Conservation (phyloP, 2,888 invertebrate species). For the Nemotelus nigrinus region DNA sequence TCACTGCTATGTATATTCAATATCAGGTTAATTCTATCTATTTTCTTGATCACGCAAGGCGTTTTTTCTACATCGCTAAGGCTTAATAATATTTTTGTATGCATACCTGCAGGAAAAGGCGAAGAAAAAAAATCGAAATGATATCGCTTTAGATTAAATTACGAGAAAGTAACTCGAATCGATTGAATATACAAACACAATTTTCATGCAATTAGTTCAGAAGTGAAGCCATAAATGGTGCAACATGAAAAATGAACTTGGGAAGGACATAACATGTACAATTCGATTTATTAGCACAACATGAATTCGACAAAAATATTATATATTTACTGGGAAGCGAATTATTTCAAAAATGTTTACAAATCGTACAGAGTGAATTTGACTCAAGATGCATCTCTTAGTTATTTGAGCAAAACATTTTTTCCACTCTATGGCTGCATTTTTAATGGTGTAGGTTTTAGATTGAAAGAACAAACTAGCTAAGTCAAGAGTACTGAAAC, state of each 20-base stretch:
- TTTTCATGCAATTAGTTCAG: conserved; percentile 32
- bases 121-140: conserved; percentile 43
- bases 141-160: conserved; percentile 31
- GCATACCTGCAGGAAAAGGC: conserved; percentile 48
- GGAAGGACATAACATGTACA: neutral
- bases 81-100: conserved; percentile 48
- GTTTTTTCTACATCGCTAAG: conserved; percentile 41
- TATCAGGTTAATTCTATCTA: conserved; percentile 3
- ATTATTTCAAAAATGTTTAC: too few species aligned
- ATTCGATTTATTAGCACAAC: too few species aligned
- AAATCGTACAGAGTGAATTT: too few species aligned
- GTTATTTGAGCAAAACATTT: too few species aligned
- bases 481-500: too few species aligned
- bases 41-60: conserved; percentile 16
- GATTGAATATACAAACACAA: too few species aligned
- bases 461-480: too few species aligned
- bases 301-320: too few species aligned
- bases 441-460: too few species aligned
- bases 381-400: too few species aligned
- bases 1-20: neutral
- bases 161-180: neutral
- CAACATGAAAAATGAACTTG: conserved; percentile 34
- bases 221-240: conserved; percentile 20
- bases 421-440: too few species aligned
- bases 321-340: too few species aligned